phyloP scores from a whole-genome alignment of 2,888 invertebrate genomes.

The Melanophora roralis region DNA sequence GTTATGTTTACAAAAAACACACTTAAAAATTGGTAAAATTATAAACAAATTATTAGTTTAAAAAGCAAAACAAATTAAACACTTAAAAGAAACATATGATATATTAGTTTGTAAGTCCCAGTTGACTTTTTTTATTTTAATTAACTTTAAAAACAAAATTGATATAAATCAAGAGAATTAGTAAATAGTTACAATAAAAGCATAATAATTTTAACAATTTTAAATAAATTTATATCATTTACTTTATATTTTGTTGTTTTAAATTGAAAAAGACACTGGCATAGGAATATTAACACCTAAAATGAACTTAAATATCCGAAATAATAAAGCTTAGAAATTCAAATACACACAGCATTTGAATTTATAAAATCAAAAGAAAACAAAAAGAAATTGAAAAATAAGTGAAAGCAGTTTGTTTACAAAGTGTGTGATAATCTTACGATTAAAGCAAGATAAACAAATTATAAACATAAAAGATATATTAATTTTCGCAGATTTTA shows the following conservation, averaged over 20 bases:
- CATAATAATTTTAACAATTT: background rate
- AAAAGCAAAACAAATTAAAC: background rate
- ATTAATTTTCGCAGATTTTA: no score
- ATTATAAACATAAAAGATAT: no score
- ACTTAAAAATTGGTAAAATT: conserved; percentile 24
- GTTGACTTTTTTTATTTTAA: background rate
- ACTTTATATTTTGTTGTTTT: conserved; percentile 16
- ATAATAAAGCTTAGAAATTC: no score
- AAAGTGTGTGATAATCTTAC: no score
- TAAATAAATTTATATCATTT: background rate
- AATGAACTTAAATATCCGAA: conserved; percentile 39
- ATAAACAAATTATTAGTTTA: background rate
- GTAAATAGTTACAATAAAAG: background rate
- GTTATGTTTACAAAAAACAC: conserved; percentile 40
- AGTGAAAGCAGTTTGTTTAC: background rate
- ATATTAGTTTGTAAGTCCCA: conserved; percentile 31
- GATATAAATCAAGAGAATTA: conserved; percentile 25
- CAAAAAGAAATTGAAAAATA: background rate
- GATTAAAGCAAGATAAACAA: background rate
- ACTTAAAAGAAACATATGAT: conserved; percentile 6
- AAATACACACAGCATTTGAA: conserved; percentile 1
- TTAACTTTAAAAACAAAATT: background rate
- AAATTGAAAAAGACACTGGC: conserved; percentile 53
- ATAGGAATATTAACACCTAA: conserved; percentile 53
- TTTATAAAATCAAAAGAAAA: conserved; percentile 23